Conservation (phyloP, 2,113 vertebrate species). For the Zapornia atra region DNA sequence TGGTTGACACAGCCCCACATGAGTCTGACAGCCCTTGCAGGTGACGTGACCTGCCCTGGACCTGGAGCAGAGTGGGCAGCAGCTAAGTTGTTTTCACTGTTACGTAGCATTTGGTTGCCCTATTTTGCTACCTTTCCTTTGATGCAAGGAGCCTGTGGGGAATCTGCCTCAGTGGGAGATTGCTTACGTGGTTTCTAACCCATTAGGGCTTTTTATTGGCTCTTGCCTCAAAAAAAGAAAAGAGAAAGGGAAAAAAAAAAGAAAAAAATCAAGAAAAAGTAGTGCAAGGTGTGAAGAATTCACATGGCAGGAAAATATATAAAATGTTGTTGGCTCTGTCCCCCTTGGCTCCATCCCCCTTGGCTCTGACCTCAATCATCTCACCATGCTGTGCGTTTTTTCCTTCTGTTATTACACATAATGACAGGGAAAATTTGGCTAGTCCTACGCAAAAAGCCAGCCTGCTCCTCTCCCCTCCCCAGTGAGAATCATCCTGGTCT, state of each 20-base stretch:
- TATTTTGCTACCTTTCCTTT: constrained; percentile 58
- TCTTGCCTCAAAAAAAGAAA: not conserved
- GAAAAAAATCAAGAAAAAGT: not conserved
- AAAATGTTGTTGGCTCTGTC: constrained; percentile 6
- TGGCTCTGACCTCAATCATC: constrained; percentile 1
- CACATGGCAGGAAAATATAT: not conserved
- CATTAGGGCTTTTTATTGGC: constrained; percentile 25
- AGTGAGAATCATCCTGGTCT: not conserved
- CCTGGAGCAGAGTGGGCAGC: not conserved
- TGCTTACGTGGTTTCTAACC: constrained; percentile 33
- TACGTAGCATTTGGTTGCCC: not conserved
- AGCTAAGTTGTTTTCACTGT: not conserved
- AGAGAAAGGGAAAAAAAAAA: not conserved
- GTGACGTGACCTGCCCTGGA: not conserved
- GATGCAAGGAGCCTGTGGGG: constrained; percentile 28
- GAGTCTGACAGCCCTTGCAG: not conserved
- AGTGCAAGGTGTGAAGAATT: constrained; percentile 52
- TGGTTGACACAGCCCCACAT: fast-evolving
- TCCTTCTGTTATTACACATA: constrained; percentile 7
- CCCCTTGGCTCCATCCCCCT: constrained; percentile 26
- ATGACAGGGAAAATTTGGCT: constrained; percentile 8
- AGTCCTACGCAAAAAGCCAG: not conserved
- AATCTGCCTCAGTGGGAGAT: constrained; percentile 33
- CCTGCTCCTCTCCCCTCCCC: not conserved
- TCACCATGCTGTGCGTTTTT: constrained; percentile 13